Evolutionary conservation across 2,797 vertebrate genomes (phyloP).

Genomic region (Pseudochirops corinnae): DNA sequence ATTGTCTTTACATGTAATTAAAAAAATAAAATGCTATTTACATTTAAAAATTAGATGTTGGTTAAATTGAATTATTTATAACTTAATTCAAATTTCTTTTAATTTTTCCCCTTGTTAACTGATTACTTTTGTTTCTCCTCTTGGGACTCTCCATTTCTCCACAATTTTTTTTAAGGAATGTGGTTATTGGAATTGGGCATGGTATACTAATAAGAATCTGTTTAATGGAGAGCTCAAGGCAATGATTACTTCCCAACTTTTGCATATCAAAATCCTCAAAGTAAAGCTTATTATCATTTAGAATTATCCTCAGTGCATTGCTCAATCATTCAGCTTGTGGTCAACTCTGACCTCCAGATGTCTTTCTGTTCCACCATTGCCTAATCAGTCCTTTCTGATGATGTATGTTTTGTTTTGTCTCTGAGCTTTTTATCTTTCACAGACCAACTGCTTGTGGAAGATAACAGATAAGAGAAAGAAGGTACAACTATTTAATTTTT

Average conservation of each 20-base stretch:
- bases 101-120: neutral
- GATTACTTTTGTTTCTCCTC: neutral
- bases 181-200: neutral
- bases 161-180: constrained; percentile 10
- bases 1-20: neutral
- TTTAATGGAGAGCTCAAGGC: constrained; percentile 35
- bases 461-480: neutral
- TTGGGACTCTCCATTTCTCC: neutral
- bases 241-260: constrained; percentile 53
- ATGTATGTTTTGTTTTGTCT: constrained; percentile 18
- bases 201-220: constrained; percentile 24
- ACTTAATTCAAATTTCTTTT: neutral
- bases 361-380: constrained; percentile 27
- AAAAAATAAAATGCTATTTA: neutral
- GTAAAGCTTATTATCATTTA: neutral
- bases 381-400: neutral
- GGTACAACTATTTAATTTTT: constrained; percentile 26
- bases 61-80: neutral
- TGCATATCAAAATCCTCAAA: constrained; percentile 58
- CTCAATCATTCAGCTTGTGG: constrained; percentile 4
- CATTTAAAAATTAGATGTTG: neutral
- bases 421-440: constrained; percentile 39
- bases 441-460: neutral
- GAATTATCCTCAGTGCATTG: neutral
- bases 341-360: neutral